Conservation (phyloP, 2,888 invertebrate genomes). For the Hydrotaea cyrtoneurina region DNA sequence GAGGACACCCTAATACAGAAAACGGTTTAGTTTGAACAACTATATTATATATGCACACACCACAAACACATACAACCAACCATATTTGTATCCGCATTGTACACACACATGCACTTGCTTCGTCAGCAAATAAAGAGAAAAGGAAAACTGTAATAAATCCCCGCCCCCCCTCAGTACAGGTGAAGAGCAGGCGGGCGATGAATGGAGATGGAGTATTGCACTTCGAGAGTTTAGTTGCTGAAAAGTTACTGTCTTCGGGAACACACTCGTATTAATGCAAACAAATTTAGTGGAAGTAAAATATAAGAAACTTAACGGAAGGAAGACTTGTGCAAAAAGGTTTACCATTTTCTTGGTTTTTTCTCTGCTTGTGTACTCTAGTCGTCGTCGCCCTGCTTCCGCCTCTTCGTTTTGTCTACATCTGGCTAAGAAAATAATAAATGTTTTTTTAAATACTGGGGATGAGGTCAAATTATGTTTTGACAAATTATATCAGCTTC, state of each 20-base stretch:
- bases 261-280: constrained; percentile 49
- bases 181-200: not conserved
- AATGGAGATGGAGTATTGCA: not conserved
- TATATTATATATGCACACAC: not conserved
- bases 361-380: not conserved
- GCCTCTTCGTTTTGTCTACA: not conserved
- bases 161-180: too few relatives aligned
- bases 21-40: not conserved
- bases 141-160: not conserved
- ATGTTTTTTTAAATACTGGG: constrained; percentile 7
- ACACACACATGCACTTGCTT: not conserved
- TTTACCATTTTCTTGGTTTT: constrained; percentile 8
- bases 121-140: not conserved
- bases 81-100: not conserved
- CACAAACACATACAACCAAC: not conserved
- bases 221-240: constrained; percentile 20
- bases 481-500: constrained; percentile 11
- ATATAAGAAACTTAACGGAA: constrained; percentile 28
- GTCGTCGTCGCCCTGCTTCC: not conserved
- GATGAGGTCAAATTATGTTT: constrained; percentile 23
- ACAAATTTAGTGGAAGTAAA: constrained; percentile 63
- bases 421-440: not conserved
- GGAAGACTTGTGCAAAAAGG: constrained; percentile 38
- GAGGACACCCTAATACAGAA: not conserved
- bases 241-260: constrained; percentile 50